Evolutionary conservation across 2,888 invertebrate genomes (phyloP), one percentile per base, ranked within the genome.

Genomic region (Heliconius charithonia): DNA sequence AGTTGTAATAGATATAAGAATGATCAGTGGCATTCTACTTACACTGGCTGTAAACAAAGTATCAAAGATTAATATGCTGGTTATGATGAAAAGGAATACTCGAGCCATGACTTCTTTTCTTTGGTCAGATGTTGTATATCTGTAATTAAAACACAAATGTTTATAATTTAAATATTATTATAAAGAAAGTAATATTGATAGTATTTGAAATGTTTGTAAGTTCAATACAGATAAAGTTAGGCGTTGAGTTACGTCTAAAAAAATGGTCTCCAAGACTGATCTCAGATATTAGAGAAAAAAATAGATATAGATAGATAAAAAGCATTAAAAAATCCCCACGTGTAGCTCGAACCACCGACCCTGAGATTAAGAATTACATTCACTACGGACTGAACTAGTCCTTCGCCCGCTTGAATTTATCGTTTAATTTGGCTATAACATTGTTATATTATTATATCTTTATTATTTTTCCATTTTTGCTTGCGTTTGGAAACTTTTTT

Each of bases 301-400:
- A 45, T 45, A 45, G 4, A 45, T 45, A 45, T 45, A 45, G 16
- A 45, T 16, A 37, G 32, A 4, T 45, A 59, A 12, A 59, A 59
- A 25, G 3, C 12, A 25, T n/a, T 22, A 59, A 59, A 10, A 78
- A 74, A 83, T 95, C 95, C 95, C 95, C 95, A 95, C 95, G 95
- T 95, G 95, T 95, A 95, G 95, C 95, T 95, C 95, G 95, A 95
- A 95, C 95, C 95, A 95, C 95, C 95, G 95, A 95, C 95, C 95
- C 95, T 95, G 95, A 95, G 95, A 95, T 95, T 95, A 95, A 96
- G 95, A 95, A 95, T 95, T 95, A 95, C 95, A 95, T 95, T 95
- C 95, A 95, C 95, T 95, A 94, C 95, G 93, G 93, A 94, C 94
- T 94, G 93, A 95, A 94, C 94, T 95, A 95, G 94, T 93, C 94